phyloP scores from a whole-genome alignment of 2,888 invertebrate species.

The Teinopalpus imperialis region DNA sequence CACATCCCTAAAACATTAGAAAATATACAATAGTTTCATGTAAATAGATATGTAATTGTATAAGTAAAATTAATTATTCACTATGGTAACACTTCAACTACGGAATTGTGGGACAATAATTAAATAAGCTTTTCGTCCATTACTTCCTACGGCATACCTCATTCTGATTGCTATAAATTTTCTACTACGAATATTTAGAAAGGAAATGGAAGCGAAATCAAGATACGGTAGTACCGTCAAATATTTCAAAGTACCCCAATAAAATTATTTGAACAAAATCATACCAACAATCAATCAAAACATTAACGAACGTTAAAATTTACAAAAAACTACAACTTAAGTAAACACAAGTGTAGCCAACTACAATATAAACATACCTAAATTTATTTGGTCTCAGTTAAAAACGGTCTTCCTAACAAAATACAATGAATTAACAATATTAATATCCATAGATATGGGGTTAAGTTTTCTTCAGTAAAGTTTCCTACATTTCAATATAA shows the following conservation, averaged over 20 bases:
- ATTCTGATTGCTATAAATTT: background rate
- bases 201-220: background rate
- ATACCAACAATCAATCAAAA: conserved; percentile 54
- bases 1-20: conserved; percentile 56
- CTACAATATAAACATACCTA: conserved; percentile 70
- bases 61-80: conserved; percentile 62
- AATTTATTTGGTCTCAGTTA: conserved; percentile 80
- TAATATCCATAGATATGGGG: conserved; percentile 32
- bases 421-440: conserved; percentile 37
- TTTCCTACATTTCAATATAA: background rate
- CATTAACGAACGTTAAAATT: conserved; percentile 70
- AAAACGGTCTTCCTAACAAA: conserved; percentile 71
- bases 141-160: conserved; percentile 1
- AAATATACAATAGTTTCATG: conserved; percentile 65
- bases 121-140: conserved; percentile 3
- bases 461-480: conserved; percentile 4
- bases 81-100: conserved; percentile 76
- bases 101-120: conserved; percentile 44
- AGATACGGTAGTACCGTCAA: background rate
- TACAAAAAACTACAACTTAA: conserved; percentile 72
- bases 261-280: conserved; percentile 37
- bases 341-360: conserved; percentile 59
- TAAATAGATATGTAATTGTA: conserved; percentile 69
- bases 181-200: background rate
- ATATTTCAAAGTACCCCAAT: conserved; percentile 33